Conservation (phyloP, 2,797 vertebrate species). For the Ataeniobius toweri region DNA sequence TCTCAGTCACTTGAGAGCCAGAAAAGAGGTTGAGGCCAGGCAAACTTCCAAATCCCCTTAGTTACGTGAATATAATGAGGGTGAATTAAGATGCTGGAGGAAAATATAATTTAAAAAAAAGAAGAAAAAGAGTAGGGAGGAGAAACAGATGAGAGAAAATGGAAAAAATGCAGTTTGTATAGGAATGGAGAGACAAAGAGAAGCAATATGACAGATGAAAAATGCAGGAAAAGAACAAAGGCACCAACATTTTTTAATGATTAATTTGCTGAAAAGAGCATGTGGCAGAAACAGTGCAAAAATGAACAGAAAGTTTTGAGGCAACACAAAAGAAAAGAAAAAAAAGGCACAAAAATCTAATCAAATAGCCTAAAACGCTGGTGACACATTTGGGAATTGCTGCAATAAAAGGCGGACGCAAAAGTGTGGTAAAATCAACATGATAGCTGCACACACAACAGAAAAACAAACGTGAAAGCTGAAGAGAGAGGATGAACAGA, state of each 20-base stretch:
- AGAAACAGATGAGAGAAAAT: constrained; percentile 16
- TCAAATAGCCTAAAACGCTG: constrained; percentile 62
- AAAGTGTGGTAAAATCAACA: constrained; percentile 24
- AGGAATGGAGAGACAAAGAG: constrained; percentile 7
- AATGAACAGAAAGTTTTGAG: constrained; percentile 55
- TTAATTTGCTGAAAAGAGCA: constrained; percentile 50
- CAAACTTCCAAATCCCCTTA: constrained; percentile 44
- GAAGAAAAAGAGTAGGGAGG: constrained; percentile 7
- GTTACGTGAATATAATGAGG: constrained; percentile 64
- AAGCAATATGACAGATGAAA: constrained; percentile 33
- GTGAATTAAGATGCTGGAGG: constrained; percentile 44
- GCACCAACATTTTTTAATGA: constrained; percentile 44
- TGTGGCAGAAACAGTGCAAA: constrained; percentile 43
- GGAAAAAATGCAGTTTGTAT: constrained; percentile 10
- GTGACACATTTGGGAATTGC: constrained; percentile 42
- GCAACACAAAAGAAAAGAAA: constrained; percentile 33
- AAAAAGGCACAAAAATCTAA: constrained; percentile 38
- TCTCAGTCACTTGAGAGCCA: constrained; percentile 40
- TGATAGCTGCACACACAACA: constrained; percentile 21
- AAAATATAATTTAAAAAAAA: constrained; percentile 35
- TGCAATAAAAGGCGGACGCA: constrained; percentile 10
- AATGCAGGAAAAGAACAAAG: constrained; percentile 40
- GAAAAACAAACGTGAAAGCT: not conserved
- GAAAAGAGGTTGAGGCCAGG: constrained; percentile 46
- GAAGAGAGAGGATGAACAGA: not conserved